Conservation (phyloP, 1,140 invertebrate genomes). For the Venturia canescens region DNA sequence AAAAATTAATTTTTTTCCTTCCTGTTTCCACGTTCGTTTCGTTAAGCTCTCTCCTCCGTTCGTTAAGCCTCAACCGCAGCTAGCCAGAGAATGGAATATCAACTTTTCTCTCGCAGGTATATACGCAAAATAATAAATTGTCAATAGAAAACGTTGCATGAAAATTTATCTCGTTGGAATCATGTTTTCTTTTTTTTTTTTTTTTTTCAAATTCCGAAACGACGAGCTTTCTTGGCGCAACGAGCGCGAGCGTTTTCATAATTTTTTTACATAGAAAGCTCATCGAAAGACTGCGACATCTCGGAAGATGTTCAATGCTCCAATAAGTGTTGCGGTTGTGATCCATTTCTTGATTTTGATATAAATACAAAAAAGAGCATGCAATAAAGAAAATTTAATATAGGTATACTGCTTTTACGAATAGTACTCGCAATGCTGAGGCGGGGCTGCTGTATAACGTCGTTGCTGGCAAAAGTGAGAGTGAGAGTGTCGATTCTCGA, state of each 20-base stretch:
- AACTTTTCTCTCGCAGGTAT: background rate
- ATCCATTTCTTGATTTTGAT: background rate
- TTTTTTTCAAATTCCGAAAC: no score
- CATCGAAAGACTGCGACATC: no score
- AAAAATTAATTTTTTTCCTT: background rate
- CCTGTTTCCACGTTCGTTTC: background rate
- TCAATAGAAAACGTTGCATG: no score
- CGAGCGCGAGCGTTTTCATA: no score
- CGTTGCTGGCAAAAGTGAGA: conserved; percentile 74
- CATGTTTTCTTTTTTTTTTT: no score
- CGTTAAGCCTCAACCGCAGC: conserved; percentile 13
- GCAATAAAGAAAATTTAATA: conserved; percentile 3
- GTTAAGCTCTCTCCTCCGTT: background rate
- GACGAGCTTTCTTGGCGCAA: no score
- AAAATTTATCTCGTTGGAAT: no score
- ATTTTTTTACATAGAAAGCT: no score
- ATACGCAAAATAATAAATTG: no score
- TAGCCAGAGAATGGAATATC: background rate
- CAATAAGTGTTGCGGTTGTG: no score
- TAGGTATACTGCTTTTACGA: no score
- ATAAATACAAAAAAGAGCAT: background rate
- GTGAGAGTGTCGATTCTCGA: conserved; percentile 69
- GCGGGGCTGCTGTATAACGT: conserved; percentile 70
- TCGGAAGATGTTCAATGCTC: no score
- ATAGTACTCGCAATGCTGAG: conserved; percentile 61